Conservation (phyloP, 2,888 invertebrate genomes). For the Hirudinaria manillensis region DNA sequence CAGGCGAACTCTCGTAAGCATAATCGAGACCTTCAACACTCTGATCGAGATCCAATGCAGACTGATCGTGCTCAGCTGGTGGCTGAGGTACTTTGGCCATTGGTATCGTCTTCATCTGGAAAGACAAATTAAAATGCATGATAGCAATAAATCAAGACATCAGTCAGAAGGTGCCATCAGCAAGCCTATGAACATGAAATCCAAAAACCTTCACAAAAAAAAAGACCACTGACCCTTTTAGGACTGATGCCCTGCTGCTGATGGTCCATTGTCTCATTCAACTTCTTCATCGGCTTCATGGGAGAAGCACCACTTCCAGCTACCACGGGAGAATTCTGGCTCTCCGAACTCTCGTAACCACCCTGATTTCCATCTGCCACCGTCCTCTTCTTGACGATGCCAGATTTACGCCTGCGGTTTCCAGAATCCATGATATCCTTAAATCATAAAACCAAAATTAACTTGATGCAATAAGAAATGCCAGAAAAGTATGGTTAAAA, state of each 20-base stretch:
- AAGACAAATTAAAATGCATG: neutral
- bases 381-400: neutral
- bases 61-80: neutral
- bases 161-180: neutral
- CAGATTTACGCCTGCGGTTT: neutral
- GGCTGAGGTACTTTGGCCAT: neutral
- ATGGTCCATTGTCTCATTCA: neutral
- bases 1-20: constrained; percentile 16
- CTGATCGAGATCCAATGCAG: neutral
- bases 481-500: neutral
- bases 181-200: too few species aligned
- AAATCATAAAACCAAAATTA: neutral
- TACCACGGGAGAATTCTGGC: neutral
- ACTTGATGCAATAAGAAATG: neutral
- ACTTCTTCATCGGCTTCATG: neutral
- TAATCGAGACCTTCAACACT: constrained; percentile 6
- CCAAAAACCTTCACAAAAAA: too few species aligned
- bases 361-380: neutral
- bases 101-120: neutral
- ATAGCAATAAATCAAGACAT: neutral
- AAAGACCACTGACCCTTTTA: neutral
- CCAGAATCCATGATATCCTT: neutral
- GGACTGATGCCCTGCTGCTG: neutral
- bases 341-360: neutral
- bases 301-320: neutral